Base-by-base conservation (phyloP, 64 coral and sea anemone genomes). In the Anthopleura sola region DNA sequence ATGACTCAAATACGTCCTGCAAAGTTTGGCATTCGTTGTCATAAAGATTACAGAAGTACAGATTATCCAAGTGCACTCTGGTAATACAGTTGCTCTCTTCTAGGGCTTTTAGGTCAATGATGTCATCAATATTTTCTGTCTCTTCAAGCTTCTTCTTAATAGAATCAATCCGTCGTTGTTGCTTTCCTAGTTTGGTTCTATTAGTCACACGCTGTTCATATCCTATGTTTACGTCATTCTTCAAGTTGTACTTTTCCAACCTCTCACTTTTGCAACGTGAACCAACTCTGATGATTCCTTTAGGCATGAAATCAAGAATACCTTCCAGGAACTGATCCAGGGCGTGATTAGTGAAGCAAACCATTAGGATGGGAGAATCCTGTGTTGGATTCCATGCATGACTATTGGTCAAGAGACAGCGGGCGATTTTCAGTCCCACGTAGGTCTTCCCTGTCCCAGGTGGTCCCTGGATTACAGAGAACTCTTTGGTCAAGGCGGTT, bases 371-470 rank as follows among this genome's bases (percentile, higher is more conserved):
- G 24, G 88, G 88, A 18, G 80, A 84, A 3, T 74, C 44, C 1
- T 55, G 7, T 14, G 66, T 69, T 15, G 66, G 66, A 69, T 69
- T 69, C 66, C 66, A 69, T 15, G 66, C 66, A 18, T 16, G 55
- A 28, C 60, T 60, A n/a, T 91, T 91, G 13, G 56, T 85, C 62
- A 91, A 81, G 16, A 95, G 53, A 34, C 60, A 88, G 47, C 78
- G 53, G 3, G 91, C 85, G 51, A 97, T 92, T 79, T 88, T 93
- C 29, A 93, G 76, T 60, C 91, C 95, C 74, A 97, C 83, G 36
- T 93, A 97, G 12, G 95, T 97, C 49, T 97, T 97, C 5, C 95
- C 95, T 8, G 95, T 97, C 47, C 95, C 95, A 37, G 95, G 95
- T 38, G 95, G 95, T 31, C 95, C 95, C 68, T 97, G 95, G 64